These are phyloP conservation scores for Melikaiella ostensackeni DNA, from an alignment of 2,888 invertebrate genomes.

Conservation along the genomic window DNA sequence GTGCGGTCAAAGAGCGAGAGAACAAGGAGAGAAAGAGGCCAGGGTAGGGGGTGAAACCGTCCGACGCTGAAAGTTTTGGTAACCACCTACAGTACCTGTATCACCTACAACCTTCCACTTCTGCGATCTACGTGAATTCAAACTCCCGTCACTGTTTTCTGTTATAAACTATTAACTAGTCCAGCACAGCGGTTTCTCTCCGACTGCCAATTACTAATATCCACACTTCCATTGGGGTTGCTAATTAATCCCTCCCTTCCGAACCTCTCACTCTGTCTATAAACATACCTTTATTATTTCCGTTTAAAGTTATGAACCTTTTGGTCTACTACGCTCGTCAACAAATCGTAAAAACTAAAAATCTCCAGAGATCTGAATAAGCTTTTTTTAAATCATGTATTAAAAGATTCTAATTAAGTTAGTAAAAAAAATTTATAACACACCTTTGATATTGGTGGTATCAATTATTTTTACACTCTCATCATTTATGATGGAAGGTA, in stretches of 20 bases:
- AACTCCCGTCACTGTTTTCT: constrained; percentile 41
- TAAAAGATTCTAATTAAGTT: background rate
- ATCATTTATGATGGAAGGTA: too few relatives aligned
- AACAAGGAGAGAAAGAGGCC: background rate
- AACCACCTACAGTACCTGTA: constrained; percentile 15
- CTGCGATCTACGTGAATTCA: constrained; percentile 9
- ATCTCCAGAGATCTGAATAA: background rate
- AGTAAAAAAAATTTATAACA: too few relatives aligned
- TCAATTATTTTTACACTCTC: too few relatives aligned
- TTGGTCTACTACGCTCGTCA: background rate
- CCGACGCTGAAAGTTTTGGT: constrained; percentile 28
- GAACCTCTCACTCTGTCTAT: background rate
- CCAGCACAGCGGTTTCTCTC: constrained; percentile 34
- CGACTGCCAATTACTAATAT: constrained; percentile 64
- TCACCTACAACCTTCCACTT: constrained; percentile 28
- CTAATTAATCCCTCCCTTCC: constrained; percentile 59
- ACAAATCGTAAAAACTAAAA: background rate
- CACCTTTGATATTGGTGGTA: too few relatives aligned
- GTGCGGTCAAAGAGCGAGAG: background rate
- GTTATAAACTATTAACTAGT: constrained; percentile 42
- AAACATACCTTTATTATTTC: background rate
- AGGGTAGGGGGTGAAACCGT: constrained; percentile 1
- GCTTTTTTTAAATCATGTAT: background rate
- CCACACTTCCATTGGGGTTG: constrained; percentile 56
- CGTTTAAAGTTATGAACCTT: background rate